Percentiles rank a stretch among this genome's conserved stretches.
phyloP scores from a whole-genome alignment of 2,888 invertebrate species.

The Oscheius sp. region DNA sequence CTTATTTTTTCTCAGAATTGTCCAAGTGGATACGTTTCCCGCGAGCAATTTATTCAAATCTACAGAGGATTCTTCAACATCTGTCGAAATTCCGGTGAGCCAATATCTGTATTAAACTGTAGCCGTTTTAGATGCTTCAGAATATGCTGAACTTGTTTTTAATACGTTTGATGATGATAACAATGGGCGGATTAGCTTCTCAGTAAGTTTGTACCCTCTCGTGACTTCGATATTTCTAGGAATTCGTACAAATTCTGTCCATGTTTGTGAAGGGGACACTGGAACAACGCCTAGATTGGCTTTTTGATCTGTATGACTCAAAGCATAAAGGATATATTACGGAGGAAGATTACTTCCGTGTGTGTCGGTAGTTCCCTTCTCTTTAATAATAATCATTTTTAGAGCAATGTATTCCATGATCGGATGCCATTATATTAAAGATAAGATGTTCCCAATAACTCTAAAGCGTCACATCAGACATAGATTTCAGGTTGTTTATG shows the following conservation, averaged over 20 bases:
- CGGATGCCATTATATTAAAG: conserved; percentile 40
- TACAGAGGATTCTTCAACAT: conserved; percentile 43
- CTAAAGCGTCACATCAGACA: conserved; percentile 38
- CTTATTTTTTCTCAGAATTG: conserved; percentile 35
- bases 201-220: conserved; percentile 22
- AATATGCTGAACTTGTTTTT: conserved; percentile 45
- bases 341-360: conserved; percentile 44
- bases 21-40: conserved; percentile 42
- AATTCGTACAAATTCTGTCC: conserved; percentile 41
- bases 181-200: conserved; percentile 46
- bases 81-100: conserved; percentile 39
- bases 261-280: conserved; percentile 45
- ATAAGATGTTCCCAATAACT: conserved; percentile 38
- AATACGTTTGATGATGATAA: conserved; percentile 46
- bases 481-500: conserved; percentile 39
- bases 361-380: conserved; percentile 35
- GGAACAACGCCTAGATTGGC: conserved; percentile 45
- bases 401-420: conserved; percentile 47
- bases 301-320: conserved; percentile 44
- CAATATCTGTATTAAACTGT: background rate
- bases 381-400: background rate
- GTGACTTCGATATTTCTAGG: conserved; percentile 30
- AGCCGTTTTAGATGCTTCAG: conserved; percentile 35
- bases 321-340: conserved; percentile 38
- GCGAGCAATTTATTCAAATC: conserved; percentile 39